phyloP scores from a whole-genome alignment of 2,888 invertebrate species.

The Eulithis testata region DNA sequence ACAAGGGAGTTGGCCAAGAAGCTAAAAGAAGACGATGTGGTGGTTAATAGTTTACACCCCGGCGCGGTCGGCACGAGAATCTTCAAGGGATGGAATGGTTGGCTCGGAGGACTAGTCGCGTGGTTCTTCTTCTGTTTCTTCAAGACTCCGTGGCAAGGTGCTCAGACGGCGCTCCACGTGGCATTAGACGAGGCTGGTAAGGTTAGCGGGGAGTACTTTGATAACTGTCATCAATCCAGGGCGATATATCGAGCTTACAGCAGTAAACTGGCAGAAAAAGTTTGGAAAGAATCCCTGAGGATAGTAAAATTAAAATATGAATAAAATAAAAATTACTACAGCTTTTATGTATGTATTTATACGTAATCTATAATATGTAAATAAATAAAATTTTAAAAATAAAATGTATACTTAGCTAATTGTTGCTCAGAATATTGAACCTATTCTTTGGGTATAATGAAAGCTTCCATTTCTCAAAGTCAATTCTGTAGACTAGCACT shows the following conservation, averaged over 20 bases:
- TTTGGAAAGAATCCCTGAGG: slow-evolving; percentile 23
- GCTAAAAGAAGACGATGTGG: slow-evolving; percentile 86
- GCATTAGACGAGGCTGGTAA: slow-evolving; percentile 87
- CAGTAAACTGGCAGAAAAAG: slow-evolving; percentile 15
- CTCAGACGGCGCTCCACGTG: slow-evolving; percentile 89
- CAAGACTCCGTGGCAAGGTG: slow-evolving; percentile 89
- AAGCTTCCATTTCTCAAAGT: no score
- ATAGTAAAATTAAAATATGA: slow-evolving; percentile 14
- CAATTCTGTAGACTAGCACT: no score
- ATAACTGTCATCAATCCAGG: slow-evolving; percentile 86
- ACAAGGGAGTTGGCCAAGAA: slow-evolving; percentile 88
- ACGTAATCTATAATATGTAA: no score
- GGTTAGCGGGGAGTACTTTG: slow-evolving; percentile 88
- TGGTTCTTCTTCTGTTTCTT: slow-evolving; percentile 80
- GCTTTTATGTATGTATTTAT: no score
- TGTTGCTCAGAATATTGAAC: no score
- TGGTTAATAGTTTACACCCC: slow-evolving; percentile 92
- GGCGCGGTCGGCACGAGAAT: slow-evolving; percentile 91
- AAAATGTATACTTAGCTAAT: no score
- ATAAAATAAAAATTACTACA: neutral
- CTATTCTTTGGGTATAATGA: no score
- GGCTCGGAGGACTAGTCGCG: slow-evolving; percentile 76
- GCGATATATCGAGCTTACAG: slow-evolving; percentile 77
- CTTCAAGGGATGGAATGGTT: slow-evolving; percentile 76
- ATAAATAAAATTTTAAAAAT: no score